Percentiles rank a stretch among this genome's conserved stretches.
Conservation (phyloP, 2,888 invertebrate species). For the Isotomurus palustris region DNA sequence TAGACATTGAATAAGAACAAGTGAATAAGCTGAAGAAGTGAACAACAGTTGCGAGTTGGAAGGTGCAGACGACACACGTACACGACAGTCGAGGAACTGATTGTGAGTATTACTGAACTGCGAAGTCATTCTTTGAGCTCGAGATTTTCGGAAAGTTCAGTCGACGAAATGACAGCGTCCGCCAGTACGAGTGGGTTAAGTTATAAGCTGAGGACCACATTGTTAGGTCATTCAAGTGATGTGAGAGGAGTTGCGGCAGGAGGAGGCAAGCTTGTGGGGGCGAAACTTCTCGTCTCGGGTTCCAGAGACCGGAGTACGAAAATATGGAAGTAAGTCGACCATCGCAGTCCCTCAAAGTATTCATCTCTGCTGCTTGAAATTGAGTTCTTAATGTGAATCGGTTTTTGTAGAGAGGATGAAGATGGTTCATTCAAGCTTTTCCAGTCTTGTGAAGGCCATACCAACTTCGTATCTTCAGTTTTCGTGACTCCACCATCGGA, state of each 20-base stretch:
- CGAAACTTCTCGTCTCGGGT: slow-evolving; percentile 75
- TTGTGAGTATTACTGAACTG: no score
- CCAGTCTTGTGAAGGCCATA: slow-evolving; percentile 71
- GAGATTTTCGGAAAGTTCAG: no score
- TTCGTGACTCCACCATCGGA: slow-evolving; percentile 68
- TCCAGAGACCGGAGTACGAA: slow-evolving; percentile 84
- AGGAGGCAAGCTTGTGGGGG: slow-evolving; percentile 56
- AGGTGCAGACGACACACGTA: no score
- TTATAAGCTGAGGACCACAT: slow-evolving; percentile 73
- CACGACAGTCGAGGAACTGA: no score
- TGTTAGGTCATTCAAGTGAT: slow-evolving; percentile 77
- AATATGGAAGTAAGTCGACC: slow-evolving; percentile 62
- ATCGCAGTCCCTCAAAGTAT: background rate
- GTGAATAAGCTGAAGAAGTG: no score
- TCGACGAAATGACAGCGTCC: no score
- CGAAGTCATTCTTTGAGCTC: background rate
- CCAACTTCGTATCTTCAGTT: slow-evolving; percentile 78
- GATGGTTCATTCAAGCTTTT: slow-evolving; percentile 51
- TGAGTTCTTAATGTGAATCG: background rate
- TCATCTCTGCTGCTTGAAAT: no score
- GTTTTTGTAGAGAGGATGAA: slow-evolving; percentile 27
- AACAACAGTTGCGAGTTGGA: no score
- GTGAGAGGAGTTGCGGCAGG: slow-evolving; percentile 67
- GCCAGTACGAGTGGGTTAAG: no score
- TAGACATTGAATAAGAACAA: no score